phyloP scores from a whole-genome alignment of 1,140 invertebrate species.

The Pteromalus puparum region DNA sequence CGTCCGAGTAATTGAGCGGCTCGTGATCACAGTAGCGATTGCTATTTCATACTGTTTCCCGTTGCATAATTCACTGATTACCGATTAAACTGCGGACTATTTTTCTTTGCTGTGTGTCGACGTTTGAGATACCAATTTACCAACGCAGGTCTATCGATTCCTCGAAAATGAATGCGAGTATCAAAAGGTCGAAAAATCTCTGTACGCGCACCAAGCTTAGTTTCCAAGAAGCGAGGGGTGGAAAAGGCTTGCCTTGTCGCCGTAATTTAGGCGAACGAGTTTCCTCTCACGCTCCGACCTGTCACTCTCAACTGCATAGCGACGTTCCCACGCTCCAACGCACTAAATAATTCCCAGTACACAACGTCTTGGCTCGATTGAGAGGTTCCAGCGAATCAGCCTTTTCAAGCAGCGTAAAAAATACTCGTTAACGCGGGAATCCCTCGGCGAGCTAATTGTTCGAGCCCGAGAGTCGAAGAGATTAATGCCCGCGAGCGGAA shows the following conservation, averaged over 20 bases:
- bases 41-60: neutral
- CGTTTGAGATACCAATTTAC: too few species aligned
- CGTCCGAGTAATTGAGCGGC: constrained; percentile 51
- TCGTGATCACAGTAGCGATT: neutral
- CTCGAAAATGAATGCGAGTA: too few species aligned
- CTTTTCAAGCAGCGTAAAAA: neutral
- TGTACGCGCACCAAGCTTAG: too few species aligned
- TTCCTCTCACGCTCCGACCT: neutral
- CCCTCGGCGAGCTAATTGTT: neutral
- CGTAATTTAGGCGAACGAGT: neutral
- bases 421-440: neutral
- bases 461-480: neutral
- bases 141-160: too few species aligned
- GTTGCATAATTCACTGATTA: constrained; percentile 54
- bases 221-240: too few species aligned
- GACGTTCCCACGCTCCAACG: neutral
- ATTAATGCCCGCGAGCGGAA: neutral
- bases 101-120: too few species aligned
- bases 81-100: constrained; percentile 43
- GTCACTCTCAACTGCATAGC: neutral
- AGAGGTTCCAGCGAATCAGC: neutral
- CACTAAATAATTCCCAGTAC: neutral
- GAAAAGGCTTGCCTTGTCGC: neutral
- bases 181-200: too few species aligned
- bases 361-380: neutral